These are phyloP conservation scores for Gymnogyps californianus DNA, from an alignment of 2,113 vertebrate species.

Conservation along the genomic window DNA sequence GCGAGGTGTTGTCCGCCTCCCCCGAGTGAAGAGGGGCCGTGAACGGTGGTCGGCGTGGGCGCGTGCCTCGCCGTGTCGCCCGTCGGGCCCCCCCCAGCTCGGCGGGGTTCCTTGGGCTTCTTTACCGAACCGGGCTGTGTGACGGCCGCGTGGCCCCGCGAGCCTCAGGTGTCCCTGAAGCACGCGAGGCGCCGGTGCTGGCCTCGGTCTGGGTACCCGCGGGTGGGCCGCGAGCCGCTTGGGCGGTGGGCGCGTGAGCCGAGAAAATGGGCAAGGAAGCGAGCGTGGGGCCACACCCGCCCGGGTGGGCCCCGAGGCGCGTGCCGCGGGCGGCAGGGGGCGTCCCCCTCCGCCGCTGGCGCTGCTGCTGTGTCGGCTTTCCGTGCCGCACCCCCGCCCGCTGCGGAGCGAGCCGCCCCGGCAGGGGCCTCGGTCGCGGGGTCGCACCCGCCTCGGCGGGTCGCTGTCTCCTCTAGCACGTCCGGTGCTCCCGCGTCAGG, in stretches of 20 bases:
- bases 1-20: background rate
- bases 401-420: background rate
- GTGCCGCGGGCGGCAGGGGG: too few relatives aligned
- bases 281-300: too few relatives aligned
- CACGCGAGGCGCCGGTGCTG: background rate
- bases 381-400: background rate
- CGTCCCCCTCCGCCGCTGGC: background rate
- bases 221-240: background rate
- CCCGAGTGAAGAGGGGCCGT: background rate
- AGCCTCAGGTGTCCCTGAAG: background rate
- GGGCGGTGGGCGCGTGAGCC: background rate
- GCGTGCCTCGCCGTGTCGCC: background rate
- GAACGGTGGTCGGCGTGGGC: background rate
- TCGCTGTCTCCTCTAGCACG: background rate
- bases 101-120: background rate
- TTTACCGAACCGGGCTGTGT: background rate
- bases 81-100: background rate
- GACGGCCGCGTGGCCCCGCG: background rate
- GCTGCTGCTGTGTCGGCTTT: background rate
- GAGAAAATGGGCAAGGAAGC: background rate
- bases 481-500: background rate
- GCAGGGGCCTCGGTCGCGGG: background rate
- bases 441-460: background rate
- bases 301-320: too few relatives aligned
- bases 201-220: background rate